Conservation (phyloP, 2,888 invertebrate species). For the Epinotia bilunana region DNA sequence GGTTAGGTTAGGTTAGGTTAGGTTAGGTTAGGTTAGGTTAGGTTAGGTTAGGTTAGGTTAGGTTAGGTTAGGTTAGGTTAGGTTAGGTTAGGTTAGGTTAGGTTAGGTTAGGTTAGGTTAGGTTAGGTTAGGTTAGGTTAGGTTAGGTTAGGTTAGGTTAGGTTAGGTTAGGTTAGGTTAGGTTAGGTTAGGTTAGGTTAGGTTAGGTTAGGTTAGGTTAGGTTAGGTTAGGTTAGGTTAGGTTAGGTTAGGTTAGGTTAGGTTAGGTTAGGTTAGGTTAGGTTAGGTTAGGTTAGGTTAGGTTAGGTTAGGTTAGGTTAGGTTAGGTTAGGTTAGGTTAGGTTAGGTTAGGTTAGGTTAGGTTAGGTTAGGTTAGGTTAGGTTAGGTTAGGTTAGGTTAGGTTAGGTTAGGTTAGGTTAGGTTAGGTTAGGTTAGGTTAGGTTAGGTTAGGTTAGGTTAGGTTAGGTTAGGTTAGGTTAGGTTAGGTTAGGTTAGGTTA, state of each 20-base stretch:
- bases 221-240: conserved; percentile 40
- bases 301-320: conserved; percentile 44
- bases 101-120: conserved; percentile 43
- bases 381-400: conserved; percentile 39
- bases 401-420: conserved; percentile 41
- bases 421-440: conserved; percentile 38
- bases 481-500: conserved; percentile 43
- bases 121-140: conserved; percentile 45
- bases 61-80: conserved; percentile 40
- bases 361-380: conserved; percentile 42
- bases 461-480: conserved; percentile 43
- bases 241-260: conserved; percentile 43
- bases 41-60: conserved; percentile 35
- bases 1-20: no score
- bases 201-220: conserved; percentile 42
- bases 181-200: conserved; percentile 40
- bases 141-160: conserved; percentile 43
- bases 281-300: conserved; percentile 41
- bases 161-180: conserved; percentile 45
- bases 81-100: conserved; percentile 43
- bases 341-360: conserved; percentile 43
- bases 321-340: conserved; percentile 35
- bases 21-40: conserved; percentile 35
- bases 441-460: conserved; percentile 44
- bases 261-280: conserved; percentile 42